Evolutionary conservation across 1,140 invertebrate genomes (phyloP).

Genomic region (Reticulitermes speratus): DNA sequence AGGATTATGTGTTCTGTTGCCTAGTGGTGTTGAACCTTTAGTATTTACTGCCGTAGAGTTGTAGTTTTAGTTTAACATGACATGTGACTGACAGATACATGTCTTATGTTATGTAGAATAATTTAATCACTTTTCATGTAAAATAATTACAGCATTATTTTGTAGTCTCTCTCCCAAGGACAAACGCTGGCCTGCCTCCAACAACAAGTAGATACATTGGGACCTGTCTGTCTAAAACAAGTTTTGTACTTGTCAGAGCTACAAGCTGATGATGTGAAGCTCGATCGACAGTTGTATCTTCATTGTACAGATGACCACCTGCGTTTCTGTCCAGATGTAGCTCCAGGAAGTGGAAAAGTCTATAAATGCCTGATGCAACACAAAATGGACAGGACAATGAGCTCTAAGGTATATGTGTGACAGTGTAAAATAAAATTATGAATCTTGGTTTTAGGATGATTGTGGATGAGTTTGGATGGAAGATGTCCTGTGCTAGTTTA

Average conservation of each 20-base stretch:
- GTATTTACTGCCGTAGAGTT: neutral
- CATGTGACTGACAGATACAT: neutral
- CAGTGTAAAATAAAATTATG: too few relatives aligned
- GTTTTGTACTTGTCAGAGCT: conserved; percentile 83
- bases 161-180: conserved; percentile 66
- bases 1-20: neutral
- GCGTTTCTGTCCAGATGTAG: conserved; percentile 64
- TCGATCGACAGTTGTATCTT: conserved; percentile 86
- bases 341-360: conserved; percentile 76
- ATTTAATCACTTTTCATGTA: conserved; percentile 28
- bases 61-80: neutral
- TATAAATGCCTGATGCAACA: conserved; percentile 92
- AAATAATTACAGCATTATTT: conserved; percentile 40
- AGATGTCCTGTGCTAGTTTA: neutral
- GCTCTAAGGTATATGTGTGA: conserved; percentile 46
- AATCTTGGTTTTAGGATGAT: neutral
- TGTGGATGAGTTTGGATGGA: too few relatives aligned
- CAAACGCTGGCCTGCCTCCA: conserved; percentile 85
- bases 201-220: conserved; percentile 57
- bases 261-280: conserved; percentile 87
- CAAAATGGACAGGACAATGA: conserved; percentile 70
- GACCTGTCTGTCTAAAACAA: conserved; percentile 68
- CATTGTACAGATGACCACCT: conserved; percentile 85
- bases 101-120: neutral
- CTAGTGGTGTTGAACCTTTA: neutral